A percentile compares a stretch with the other conserved stretches of the same genome.
phyloP scores from a whole-genome alignment of 2,888 invertebrate species.

The Apodemia hepburni region DNA sequence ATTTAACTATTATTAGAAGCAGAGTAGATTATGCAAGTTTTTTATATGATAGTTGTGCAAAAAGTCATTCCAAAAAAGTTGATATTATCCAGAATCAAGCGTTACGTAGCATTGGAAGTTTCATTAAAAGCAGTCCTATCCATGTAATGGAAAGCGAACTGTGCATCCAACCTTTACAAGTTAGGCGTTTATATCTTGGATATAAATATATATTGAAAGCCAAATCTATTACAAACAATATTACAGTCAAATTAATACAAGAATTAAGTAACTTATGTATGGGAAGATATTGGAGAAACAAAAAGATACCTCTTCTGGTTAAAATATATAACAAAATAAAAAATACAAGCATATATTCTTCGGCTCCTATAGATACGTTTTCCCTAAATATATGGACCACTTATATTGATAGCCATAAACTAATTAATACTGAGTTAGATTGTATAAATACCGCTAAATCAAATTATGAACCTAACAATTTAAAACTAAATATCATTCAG shows the following conservation, averaged over 20 bases:
- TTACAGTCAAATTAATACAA: slow-evolving; percentile 2
- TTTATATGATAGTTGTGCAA: neutral
- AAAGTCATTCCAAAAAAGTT: neutral
- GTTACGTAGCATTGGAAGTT: no score
- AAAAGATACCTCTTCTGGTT: slow-evolving; percentile 18
- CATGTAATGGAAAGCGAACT: no score
- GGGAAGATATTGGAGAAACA: neutral
- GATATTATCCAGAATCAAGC: neutral
- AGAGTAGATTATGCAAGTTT: neutral
- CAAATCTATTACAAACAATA: neutral
- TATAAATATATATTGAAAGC: neutral
- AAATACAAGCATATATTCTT: slow-evolving; percentile 6
- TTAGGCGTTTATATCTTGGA: no score
- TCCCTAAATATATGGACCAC: neutral
- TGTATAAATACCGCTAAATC: neutral
- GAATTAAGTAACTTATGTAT: neutral
- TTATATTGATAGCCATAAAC: neutral
- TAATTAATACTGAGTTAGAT: neutral
- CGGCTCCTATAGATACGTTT: slow-evolving; percentile 18
- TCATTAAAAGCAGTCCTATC: no score
- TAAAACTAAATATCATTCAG: neutral
- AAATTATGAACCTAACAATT: neutral
- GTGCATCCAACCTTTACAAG: no score
- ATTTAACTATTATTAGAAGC: no score
- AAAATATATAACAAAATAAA: neutral